Base-by-base conservation (phyloP, 2,888 invertebrate species). In the Neoitamus cyanurus region DNA sequence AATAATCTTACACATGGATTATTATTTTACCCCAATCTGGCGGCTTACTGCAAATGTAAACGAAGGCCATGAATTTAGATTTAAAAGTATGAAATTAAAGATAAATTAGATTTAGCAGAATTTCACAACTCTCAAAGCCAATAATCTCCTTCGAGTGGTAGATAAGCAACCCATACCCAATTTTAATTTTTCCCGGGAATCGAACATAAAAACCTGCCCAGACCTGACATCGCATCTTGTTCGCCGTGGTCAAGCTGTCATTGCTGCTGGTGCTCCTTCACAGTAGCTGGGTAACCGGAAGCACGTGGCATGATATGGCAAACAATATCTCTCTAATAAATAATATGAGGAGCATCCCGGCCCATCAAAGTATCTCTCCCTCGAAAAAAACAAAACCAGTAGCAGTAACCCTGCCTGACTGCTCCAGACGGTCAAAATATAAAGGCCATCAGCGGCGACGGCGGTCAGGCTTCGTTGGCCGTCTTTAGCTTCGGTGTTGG, bases 341-440 rank as follows among this genome's bases (percentile, higher is more conserved):
- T n/a, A 20, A 58, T 58, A 58, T 20, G 58, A 58, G 20, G 58
- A 20, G 20, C 58, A 58, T 58, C 58, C 25, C 20, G 25, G 20
- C 9, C 48, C 20, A 15, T 2, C 7, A 6, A 2, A 58, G 58
- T 9, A 20, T 48, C n/a, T 20, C 34, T n/a, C 36, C 15, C 20
- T 11, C n/a, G 34, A 68, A 48, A 34, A 9, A 20, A 58, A 34
- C 48, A 80, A 80, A 80, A 58, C 80, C 80, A 80, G 80, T 80
- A 80, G 80, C 58, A 25, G 58, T 20, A 15, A 20, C 58, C 58
- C 58, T 58, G 58, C 9, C 36, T 80, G 28, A 31, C 77, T 80
- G 58, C 80, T 68, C 80, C 80, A 80, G 80, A 80, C 80, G 80
- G 80, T 58, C 46, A 68, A 48, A 48, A 68, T 48, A 80, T 80